Evolutionary conservation across 2,797 vertebrate genomes (phyloP).

Genomic region (Mus spretus): DNA sequence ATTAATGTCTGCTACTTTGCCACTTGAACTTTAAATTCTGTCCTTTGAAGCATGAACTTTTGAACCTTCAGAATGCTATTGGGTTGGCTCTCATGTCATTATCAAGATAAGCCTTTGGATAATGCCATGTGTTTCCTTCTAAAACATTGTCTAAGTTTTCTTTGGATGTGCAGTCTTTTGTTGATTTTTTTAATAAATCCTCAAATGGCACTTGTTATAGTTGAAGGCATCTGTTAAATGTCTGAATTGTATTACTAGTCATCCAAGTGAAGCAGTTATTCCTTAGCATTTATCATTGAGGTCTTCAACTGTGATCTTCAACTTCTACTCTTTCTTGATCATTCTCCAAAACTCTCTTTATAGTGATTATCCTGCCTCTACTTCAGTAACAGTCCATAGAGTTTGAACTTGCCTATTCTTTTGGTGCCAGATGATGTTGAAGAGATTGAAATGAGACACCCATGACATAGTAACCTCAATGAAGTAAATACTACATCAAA

Average conservation of each 20-base stretch:
- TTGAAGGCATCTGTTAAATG: neutral
- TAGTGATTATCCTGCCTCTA: constrained; percentile 95
- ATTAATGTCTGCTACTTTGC: neutral
- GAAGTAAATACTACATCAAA: constrained; percentile 91
- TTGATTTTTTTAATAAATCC: neutral
- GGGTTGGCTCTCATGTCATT: neutral
- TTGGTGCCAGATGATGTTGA: constrained; percentile 92
- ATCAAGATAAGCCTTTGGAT: neutral
- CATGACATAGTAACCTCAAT: constrained; percentile 89
- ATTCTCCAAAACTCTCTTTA: constrained; percentile 88
- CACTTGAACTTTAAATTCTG: neutral
- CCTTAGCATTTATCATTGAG: neutral
- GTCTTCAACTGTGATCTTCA: neutral
- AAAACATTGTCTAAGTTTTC: neutral
- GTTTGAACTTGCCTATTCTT: constrained; percentile 94
- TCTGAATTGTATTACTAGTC: neutral
- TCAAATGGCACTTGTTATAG: neutral
- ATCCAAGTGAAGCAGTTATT: neutral
- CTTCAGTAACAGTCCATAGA: constrained; percentile 96
- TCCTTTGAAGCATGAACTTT: neutral
- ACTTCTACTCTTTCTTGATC: neutral
- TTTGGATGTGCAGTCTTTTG: neutral
- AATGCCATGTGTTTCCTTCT: neutral
- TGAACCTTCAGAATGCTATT: neutral
- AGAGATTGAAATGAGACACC: constrained; percentile 93